Evolutionary conservation across 2,888 invertebrate species (phyloP).

Genomic region (Gymnocheta viridis): DNA sequence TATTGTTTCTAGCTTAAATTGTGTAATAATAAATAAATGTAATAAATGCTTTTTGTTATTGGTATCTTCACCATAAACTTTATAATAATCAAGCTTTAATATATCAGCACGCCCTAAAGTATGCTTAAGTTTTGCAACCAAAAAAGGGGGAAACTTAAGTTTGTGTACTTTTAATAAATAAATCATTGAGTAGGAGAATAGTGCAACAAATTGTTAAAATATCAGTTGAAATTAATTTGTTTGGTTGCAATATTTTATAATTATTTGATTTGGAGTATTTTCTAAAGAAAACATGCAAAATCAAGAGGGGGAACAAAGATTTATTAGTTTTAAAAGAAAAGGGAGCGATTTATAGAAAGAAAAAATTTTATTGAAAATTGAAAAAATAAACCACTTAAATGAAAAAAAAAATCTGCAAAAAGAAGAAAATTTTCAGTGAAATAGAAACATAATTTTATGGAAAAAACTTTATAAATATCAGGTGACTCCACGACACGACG

Average conservation of each 20-base stretch:
- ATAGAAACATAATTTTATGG: too few relatives aligned
- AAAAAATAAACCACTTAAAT: too few relatives aligned
- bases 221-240: not conserved
- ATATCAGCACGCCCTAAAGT: slow-evolving; percentile 30
- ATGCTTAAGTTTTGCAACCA: slow-evolving; percentile 22
- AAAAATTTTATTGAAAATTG: too few relatives aligned
- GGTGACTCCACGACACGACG: too few relatives aligned
- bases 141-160: slow-evolving; percentile 11
- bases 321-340: not conserved
- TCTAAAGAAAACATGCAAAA: not conserved
- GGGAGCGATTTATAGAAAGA: too few relatives aligned
- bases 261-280: not conserved
- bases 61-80: not conserved
- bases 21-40: too few relatives aligned
- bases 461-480: too few relatives aligned
- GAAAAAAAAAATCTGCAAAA: too few relatives aligned
- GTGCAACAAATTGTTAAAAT: slow-evolving; percentile 11
- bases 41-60: slow-evolving; percentile 3
- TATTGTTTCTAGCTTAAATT: slow-evolving; percentile 30
- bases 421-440: too few relatives aligned
- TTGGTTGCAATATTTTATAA: slow-evolving; percentile 5
- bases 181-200: not conserved
- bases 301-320: not conserved
- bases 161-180: not conserved
- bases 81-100: not conserved